Conservation (phyloP, 1,140 invertebrate genomes). For the Chionoecetes opilio region DNA sequence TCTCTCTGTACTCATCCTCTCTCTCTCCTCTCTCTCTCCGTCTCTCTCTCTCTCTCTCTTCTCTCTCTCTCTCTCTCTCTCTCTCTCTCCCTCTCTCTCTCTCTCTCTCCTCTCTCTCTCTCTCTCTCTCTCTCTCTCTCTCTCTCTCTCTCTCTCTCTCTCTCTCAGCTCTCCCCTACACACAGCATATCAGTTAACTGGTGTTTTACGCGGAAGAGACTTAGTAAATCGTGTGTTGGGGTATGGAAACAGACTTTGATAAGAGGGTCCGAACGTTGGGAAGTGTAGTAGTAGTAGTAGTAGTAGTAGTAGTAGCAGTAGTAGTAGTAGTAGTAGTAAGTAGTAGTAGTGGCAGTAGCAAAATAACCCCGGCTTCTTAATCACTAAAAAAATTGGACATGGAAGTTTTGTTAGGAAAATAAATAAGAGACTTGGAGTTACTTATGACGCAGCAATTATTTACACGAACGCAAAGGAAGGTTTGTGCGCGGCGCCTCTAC, state of each 20-base stretch:
- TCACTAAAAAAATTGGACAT: too few relatives aligned
- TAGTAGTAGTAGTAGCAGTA: too few relatives aligned
- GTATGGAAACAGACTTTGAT: not conserved
- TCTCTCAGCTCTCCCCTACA: not conserved
- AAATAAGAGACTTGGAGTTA: not conserved
- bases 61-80: not conserved
- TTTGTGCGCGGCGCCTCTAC: not conserved
- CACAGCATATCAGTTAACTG: not conserved
- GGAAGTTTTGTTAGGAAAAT: not conserved
- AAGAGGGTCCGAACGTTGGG: too few relatives aligned
- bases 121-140: not conserved
- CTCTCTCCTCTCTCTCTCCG: not conserved
- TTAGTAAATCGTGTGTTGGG: not conserved
- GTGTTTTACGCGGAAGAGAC: not conserved
- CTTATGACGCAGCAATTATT: not conserved
- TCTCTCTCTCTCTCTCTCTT: not conserved
- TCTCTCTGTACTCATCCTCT: not conserved
- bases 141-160: not conserved
- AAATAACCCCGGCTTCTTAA: too few relatives aligned
- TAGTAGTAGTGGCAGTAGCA: too few relatives aligned
- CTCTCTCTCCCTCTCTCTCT: not conserved
- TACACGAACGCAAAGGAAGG: not conserved
- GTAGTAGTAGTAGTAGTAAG: too few relatives aligned
- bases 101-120: not conserved
- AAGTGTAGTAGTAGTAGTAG: too few relatives aligned